Evolutionary conservation across 2,113 vertebrate species (phyloP).

Genomic region (Meleagris gallopavo): DNA sequence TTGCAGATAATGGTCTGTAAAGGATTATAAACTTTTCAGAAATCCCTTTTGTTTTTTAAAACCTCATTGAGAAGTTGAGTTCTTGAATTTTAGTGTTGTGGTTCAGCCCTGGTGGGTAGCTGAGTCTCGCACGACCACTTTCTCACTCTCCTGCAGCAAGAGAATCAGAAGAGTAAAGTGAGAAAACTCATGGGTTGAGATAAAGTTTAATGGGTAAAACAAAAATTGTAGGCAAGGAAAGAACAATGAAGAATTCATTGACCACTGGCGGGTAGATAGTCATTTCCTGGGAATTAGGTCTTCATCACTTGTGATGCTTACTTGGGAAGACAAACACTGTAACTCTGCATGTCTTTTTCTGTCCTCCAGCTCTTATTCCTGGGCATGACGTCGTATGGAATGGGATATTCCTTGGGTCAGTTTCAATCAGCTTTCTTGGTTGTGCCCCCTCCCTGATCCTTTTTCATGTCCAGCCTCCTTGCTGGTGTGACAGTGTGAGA

Average conservation of each 20-base stretch:
- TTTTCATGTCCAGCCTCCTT: background rate
- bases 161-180: background rate
- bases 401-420: background rate
- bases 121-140: background rate
- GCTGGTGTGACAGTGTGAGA: background rate
- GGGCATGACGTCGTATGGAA: background rate
- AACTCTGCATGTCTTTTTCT: background rate
- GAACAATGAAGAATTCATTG: background rate
- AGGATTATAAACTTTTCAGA: background rate
- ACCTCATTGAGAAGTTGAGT: background rate
- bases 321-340: background rate
- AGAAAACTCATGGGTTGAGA: background rate
- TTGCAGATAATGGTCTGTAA: background rate
- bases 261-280: background rate
- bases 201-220: background rate
- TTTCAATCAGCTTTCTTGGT: background rate
- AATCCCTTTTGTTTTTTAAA: background rate
- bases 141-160: background rate
- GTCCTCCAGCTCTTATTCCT: background rate
- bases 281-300: background rate
- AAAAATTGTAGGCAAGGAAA: background rate
- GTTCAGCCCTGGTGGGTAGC: background rate
- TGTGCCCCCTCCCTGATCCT: background rate
- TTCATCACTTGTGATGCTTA: background rate
- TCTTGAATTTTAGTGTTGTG: background rate